Evolutionary conservation across 2,113 vertebrate species (phyloP).

Genomic region (Synodontis membranacea): DNA sequence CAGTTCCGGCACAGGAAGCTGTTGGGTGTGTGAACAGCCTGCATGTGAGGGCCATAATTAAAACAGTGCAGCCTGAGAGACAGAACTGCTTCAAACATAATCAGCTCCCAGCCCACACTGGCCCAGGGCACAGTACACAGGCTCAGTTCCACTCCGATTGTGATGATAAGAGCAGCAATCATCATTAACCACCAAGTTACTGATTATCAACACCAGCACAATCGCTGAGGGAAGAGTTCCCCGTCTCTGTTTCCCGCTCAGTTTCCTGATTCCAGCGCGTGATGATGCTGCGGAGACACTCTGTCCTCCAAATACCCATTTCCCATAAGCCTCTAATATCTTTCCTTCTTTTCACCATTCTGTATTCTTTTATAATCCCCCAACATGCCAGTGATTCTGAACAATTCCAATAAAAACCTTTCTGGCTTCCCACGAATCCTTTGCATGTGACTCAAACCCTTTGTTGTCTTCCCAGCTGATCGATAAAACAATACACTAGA

Average conservation of each 20-base stretch:
- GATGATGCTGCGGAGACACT: not conserved
- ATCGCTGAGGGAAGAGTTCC: constrained; percentile 1
- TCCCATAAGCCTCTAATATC: not conserved
- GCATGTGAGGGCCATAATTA: constrained; percentile 38
- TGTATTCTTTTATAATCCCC: not conserved
- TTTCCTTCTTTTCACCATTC: not conserved
- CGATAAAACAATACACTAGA: not conserved
- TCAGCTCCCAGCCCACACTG: constrained; percentile 14
- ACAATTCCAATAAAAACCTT: not conserved
- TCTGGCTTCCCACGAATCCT: not conserved
- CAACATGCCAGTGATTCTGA: constrained; percentile 1
- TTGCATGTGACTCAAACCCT: not conserved
- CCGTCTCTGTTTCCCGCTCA: not conserved
- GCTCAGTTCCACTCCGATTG: constrained; percentile 15
- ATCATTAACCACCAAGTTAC: constrained; percentile 48
- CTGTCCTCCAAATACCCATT: not conserved
- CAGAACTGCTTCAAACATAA: constrained; percentile 36
- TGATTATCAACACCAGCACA: constrained; percentile 30
- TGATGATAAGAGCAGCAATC: constrained; percentile 31
- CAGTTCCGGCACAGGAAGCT: constrained; percentile 32
- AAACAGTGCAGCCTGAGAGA: constrained; percentile 36
- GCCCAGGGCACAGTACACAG: constrained; percentile 12
- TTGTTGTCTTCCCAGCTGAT: not conserved
- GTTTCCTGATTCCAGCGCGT: constrained; percentile 16
- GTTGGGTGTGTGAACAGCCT: constrained; percentile 40